Evolutionary conservation across 2,888 invertebrate genomes (phyloP).

Genomic region (Drosophila pseudotakahashii): DNA sequence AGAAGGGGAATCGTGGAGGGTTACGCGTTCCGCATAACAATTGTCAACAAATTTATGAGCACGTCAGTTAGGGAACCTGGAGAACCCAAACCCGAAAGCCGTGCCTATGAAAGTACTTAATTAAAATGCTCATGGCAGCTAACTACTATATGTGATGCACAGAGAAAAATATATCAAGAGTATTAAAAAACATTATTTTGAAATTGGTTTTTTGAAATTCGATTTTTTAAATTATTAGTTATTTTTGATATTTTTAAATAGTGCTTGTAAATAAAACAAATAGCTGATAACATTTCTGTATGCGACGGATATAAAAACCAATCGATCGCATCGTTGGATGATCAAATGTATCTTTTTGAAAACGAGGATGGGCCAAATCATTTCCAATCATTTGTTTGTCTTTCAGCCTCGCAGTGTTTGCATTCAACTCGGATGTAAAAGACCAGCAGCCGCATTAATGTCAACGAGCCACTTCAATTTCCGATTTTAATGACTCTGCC

Average conservation of each 20-base stretch:
- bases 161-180: background rate
- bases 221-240: too few species aligned
- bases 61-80: slow-evolving; percentile 54
- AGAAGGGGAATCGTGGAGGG: slow-evolving; percentile 17
- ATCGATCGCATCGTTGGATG: slow-evolving; percentile 22
- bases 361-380: slow-evolving; percentile 21
- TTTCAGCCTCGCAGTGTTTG: slow-evolving; percentile 52
- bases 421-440: slow-evolving; percentile 21
- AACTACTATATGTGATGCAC: slow-evolving; percentile 9
- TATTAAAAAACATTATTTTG: too few species aligned
- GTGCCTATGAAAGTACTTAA: slow-evolving; percentile 40
- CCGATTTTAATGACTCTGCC: slow-evolving; percentile 34
- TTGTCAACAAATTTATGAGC: slow-evolving; percentile 78
- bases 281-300: too few species aligned
- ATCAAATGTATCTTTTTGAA: slow-evolving; percentile 25
- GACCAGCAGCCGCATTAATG: slow-evolving; percentile 27
- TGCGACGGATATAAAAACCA: slow-evolving; percentile 8
- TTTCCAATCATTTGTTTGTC: slow-evolving; percentile 39
- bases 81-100: slow-evolving; percentile 19
- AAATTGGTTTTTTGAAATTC: too few species aligned
- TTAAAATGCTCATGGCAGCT: slow-evolving; percentile 29
- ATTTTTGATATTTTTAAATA: too few species aligned
- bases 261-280: too few species aligned
- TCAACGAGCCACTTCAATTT: slow-evolving; percentile 36
- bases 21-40: slow-evolving; percentile 74